Conservation (phyloP, 2,113 vertebrate species). For the Arenaria interpres region DNA sequence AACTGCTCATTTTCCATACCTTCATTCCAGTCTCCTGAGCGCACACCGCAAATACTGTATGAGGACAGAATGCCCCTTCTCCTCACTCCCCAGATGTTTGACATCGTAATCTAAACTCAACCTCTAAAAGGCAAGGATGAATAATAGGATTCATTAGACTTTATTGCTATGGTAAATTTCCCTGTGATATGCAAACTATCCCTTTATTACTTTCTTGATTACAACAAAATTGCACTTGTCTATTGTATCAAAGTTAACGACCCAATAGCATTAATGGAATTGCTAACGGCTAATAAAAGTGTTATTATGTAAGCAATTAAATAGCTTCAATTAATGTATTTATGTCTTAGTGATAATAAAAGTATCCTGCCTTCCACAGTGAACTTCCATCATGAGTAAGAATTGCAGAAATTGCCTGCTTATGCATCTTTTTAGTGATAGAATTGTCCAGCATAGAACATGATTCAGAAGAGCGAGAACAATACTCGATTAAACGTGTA, state of each 20-base stretch:
- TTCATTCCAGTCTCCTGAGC: not conserved
- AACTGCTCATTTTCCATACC: not conserved
- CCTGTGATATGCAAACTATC: not conserved
- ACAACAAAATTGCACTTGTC: not conserved
- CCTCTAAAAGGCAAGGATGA: not conserved
- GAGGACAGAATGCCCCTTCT: not conserved
- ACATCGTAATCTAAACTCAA: not conserved
- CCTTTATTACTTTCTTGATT: not conserved
- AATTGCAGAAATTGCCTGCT: not conserved
- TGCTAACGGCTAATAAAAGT: not conserved
- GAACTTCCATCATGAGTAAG: not conserved
- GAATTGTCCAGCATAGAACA: not conserved
- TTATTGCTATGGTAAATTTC: not conserved
- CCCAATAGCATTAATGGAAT: not conserved
- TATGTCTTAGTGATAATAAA: not conserved
- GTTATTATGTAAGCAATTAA: not conserved
- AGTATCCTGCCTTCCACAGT: not conserved
- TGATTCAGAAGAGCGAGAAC: not conserved
- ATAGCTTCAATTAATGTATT: not conserved
- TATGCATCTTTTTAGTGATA: not conserved
- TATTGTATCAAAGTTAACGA: constrained; percentile 22
- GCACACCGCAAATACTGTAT: not conserved
- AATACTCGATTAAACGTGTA: not conserved
- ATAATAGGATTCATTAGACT: not conserved
- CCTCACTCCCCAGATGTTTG: not conserved